A percentile compares a stretch with the other conserved stretches of the same genome.
These are phyloP conservation scores for Mycteria americana DNA, from an alignment of 2,797 vertebrate species.

Conservation along the genomic window DNA sequence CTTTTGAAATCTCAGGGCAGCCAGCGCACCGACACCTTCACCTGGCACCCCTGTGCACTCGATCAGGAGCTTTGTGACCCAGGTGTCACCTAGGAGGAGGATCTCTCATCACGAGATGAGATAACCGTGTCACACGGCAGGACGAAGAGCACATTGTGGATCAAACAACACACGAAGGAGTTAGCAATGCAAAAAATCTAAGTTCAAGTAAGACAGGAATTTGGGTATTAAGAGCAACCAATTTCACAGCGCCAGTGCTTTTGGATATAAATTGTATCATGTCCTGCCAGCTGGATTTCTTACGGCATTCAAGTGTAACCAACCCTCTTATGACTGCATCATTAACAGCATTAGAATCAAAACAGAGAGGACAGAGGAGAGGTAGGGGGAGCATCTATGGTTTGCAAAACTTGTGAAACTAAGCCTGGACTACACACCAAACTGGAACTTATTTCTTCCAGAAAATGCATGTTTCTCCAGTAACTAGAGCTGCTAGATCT, in stretches of 20 bases:
- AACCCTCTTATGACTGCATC: background rate
- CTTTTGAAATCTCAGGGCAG: background rate
- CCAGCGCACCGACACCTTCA: background rate
- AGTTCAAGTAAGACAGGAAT: slow-evolving; percentile 1
- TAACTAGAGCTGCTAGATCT: background rate
- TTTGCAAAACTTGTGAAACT: background rate
- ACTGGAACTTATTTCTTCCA: background rate
- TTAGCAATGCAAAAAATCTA: background rate
- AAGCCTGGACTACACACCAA: background rate
- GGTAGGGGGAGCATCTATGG: background rate
- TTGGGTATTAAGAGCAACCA: background rate
- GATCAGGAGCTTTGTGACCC: background rate
- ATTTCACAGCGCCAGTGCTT: background rate
- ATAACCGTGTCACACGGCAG: background rate
- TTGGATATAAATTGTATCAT: background rate
- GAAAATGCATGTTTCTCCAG: background rate
- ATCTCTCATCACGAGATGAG: background rate
- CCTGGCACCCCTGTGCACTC: rapidly evolving
- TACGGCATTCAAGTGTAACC: background rate
- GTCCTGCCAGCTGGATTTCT: background rate
- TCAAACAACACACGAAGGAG: background rate
- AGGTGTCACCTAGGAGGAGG: background rate
- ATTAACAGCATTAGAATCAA: background rate
- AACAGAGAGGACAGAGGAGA: background rate
- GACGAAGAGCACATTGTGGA: background rate